These are phyloP conservation scores for Caiman crocodilus DNA, from an alignment of 2,797 vertebrate species.

Conservation along the genomic window DNA sequence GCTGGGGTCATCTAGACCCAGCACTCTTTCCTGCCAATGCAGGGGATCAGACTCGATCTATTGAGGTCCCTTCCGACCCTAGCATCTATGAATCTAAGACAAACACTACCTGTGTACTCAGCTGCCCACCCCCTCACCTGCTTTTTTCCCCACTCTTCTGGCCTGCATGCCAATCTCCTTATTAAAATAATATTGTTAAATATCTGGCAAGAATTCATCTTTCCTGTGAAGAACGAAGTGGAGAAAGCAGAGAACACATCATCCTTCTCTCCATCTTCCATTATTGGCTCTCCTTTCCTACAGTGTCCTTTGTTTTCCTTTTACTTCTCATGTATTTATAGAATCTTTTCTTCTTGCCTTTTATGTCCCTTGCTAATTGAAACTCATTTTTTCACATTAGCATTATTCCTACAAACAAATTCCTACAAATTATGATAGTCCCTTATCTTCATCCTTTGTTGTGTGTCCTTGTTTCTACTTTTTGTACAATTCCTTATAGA, in stretches of 20 bases:
- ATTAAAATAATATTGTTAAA: constrained; percentile 38
- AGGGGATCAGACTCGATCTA: too few relatives aligned
- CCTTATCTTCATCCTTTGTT: not conserved
- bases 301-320: not conserved
- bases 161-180: not conserved
- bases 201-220: not conserved
- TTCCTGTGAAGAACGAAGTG: constrained; percentile 1
- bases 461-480: not conserved
- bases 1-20: too few relatives aligned
- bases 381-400: not conserved
- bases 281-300: not conserved
- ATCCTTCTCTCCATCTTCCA: not conserved
- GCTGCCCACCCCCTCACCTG: too few relatives aligned
- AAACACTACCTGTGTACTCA: too few relatives aligned
- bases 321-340: not conserved
- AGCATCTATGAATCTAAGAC: too few relatives aligned
- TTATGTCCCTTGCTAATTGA: not conserved
- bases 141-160: not conserved
- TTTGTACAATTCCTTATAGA: not conserved
- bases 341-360: not conserved
- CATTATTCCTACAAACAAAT: not conserved
- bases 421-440: not conserved
- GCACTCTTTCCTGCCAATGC: too few relatives aligned
- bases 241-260: not conserved
- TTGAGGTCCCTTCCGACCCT: too few relatives aligned